Percentiles rank a stretch among this genome's conserved stretches.
Conservation (phyloP, 2,113 vertebrate species). For the Xerus inauris region DNA sequence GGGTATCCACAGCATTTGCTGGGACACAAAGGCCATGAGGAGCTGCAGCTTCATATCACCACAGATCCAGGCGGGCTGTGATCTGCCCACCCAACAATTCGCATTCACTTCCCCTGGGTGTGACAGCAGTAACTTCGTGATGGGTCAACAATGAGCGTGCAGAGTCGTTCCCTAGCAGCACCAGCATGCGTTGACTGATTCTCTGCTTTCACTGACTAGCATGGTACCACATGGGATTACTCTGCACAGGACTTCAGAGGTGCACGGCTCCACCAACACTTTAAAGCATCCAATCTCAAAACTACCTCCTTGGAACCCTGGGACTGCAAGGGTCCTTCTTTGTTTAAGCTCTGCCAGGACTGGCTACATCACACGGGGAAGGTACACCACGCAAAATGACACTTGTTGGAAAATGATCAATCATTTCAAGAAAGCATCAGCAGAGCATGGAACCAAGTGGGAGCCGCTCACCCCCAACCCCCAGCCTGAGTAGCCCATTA, state of each 20-base stretch:
- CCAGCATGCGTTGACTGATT: neutral
- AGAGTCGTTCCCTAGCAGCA: neutral
- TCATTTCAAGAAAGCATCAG: neutral
- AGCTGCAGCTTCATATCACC: neutral
- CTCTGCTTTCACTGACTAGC: neutral
- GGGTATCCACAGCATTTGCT: neutral
- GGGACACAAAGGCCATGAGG: neutral
- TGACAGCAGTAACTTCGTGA: neutral
- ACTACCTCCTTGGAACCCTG: too few species aligned
- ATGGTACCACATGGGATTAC: neutral
- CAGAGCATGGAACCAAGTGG: neutral
- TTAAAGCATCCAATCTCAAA: constrained; percentile 40
- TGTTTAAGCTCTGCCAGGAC: neutral
- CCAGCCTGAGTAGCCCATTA: too few species aligned
- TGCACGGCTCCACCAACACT: neutral
- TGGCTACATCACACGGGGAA: neutral
- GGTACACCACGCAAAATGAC: accelerated
- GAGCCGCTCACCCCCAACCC: too few species aligned
- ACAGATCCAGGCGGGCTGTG: neutral
- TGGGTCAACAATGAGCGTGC: neutral
- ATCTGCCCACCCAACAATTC: neutral
- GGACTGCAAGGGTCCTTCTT: neutral
- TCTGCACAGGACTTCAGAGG: neutral
- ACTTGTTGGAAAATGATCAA: neutral
- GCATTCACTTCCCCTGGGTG: neutral